Conservation (phyloP, 1,140 invertebrate genomes). For the Drosophila eugracilis region DNA sequence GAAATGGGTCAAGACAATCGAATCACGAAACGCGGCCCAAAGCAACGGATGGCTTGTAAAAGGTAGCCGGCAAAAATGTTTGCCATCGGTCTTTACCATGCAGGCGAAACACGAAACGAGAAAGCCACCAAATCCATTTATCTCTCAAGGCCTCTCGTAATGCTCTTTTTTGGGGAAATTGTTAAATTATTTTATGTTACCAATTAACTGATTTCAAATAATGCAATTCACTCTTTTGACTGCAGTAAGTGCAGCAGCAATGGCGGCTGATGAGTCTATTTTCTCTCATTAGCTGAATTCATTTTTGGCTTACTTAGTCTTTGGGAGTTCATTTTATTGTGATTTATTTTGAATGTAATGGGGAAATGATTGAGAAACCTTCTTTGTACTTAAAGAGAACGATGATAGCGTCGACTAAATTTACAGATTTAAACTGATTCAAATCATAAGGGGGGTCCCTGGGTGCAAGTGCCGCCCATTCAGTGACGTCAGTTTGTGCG, state of each 20-base stretch:
- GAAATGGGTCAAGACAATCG: conserved; percentile 70
- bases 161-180: conserved; percentile 30
- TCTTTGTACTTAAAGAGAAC: too few relatives aligned
- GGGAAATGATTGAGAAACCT: too few relatives aligned
- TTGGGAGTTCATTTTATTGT: too few relatives aligned
- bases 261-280: conserved; percentile 4
- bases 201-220: conserved; percentile 36
- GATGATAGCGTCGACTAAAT: background rate
- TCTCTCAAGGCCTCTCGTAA: conserved; percentile 3
- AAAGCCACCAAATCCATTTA: conserved; percentile 26
- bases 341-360: too few relatives aligned
- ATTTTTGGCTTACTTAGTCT: background rate
- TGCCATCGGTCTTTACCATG: conserved; percentile 39
- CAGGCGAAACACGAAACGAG: conserved; percentile 42
- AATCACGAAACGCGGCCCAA: conserved; percentile 49
- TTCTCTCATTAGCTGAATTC: conserved; percentile 17
- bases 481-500: conserved; percentile 66
- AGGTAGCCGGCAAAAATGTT: conserved; percentile 70
- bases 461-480: background rate
- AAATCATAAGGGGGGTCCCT: too few relatives aligned
- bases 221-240: conserved; percentile 19
- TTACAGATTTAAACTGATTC: too few relatives aligned
- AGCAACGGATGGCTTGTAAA: conserved; percentile 41
- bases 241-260: conserved; percentile 14
- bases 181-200: conserved; percentile 30